Base-by-base conservation (phyloP, 2,113 vertebrate genomes). In the Galbula dea region DNA sequence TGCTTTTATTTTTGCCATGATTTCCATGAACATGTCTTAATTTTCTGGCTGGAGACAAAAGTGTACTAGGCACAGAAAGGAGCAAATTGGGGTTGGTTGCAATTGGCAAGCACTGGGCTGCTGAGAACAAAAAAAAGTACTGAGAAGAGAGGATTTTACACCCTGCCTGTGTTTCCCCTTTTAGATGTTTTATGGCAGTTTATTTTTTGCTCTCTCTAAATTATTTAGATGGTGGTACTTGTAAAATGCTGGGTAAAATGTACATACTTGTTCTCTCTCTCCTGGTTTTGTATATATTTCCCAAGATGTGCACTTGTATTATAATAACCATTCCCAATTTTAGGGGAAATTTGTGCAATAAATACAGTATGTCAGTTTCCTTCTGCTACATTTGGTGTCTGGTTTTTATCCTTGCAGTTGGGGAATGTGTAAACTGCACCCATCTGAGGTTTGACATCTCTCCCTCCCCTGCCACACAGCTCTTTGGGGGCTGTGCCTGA, bases 301-400 rank as follows among this genome's bases (percentile, higher is more conserved):
- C 98, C 98, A 97, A 96, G 97, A 97, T 98, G 98, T 98, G 97
- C 97, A 98, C 97, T 95, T 98, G 97, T 98, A 98, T 98, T 98
- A 97, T 96, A 97, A 98, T 98, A 98, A 98, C 98, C 97, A 98
- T 98, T 99, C 98, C 99, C 98, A 98, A 98, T 99, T 99, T 99
- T 98, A 98, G 99, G 99, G 99, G 98, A 99, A 98, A 98, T 98
- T 99, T 99, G 99, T 99, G 99, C 99, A 99, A 99, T 99, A 99
- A 99, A 99, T 97, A 98, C 96, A 98, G 95, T 96, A 97, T 95
- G 95, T 98, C 97, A 94, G 29, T 97, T 98, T 97, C 96, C 95
- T 95, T 71, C 74, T 76, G 63, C n/a, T 73, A 23, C 58, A 1
- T 73, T 67, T 67, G 73, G 49, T 83, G 45, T 96, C 39, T 6